Base-by-base conservation (phyloP, 2,797 vertebrate species). In the Otolemur crassicaudatus region DNA sequence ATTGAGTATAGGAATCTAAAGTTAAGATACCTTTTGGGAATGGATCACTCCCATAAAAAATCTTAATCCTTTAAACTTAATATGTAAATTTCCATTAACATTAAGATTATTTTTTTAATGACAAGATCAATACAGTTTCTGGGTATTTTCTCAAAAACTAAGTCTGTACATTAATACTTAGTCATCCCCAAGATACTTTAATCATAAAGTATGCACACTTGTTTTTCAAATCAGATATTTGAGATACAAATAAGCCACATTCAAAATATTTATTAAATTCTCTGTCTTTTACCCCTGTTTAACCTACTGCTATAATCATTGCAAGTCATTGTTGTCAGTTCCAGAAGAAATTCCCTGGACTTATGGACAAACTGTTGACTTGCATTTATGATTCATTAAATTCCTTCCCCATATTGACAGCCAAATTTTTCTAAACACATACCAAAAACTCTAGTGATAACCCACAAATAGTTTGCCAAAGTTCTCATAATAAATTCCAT, bases 1-100 rank as follows among this genome's bases (percentile, higher is more conserved):
- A 92, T 27, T 72, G 19, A 13, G 2, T 72, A 46, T 67, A 87
- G 90, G 75, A 94, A 49, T 67, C 7, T 82, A 94, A 96, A 94
- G 5, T 16, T 81, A 75, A 88, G 88, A 63, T 9, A 84, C 6
- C 0, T 84, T 77, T 91, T 49, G 37, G 16, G 1, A 31, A 13
- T 84, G 13, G 40, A 16, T 87, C 77, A 1, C 9, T 76, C 31
- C n/a, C 43, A 29, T 22, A n/a, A 27, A 67, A 87, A 80, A 46
- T 49, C 14, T 31, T 7, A 53, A 46, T 34, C 17, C 53, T 34
- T 96, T 9, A 56, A 34, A 27, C 61, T 49, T 77, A 29, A 10
- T 34, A 22, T 25, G 5, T 19, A 73, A 82, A 89, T 86, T 72
- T 82, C 3, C 34, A n/a, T 16, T 92, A 67, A 67, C 13, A 60